Evolutionary conservation across 2,113 vertebrate genomes (phyloP).

Genomic region (Passer montanus): DNA sequence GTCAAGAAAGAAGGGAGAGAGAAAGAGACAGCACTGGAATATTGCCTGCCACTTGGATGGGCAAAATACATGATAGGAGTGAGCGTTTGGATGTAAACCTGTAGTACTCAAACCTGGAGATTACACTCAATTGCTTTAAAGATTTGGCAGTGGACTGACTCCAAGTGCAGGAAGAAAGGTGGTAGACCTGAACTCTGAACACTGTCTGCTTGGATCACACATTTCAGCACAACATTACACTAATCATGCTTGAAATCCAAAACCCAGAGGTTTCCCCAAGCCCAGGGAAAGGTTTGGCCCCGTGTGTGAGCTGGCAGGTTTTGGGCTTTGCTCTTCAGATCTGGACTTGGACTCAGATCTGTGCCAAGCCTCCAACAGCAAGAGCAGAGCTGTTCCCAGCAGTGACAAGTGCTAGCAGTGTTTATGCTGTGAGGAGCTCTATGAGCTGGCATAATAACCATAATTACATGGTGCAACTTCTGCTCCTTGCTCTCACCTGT

Average conservation of each 20-base stretch:
- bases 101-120: not conserved
- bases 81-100: not conserved
- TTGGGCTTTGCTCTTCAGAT: not conserved
- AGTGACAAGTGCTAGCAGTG: not conserved
- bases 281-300: not conserved
- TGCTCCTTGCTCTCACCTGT: conserved; percentile 44
- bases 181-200: not conserved
- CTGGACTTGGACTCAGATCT: not conserved
- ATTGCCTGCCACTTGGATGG: not conserved
- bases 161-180: not conserved
- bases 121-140: not conserved
- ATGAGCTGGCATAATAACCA: conserved; percentile 45
- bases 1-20: not conserved
- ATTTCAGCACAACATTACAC: not conserved
- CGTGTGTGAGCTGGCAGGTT: not conserved
- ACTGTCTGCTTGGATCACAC: not conserved
- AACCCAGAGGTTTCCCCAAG: not conserved
- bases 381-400: not conserved
- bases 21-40: not conserved
- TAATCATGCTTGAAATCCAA: not conserved
- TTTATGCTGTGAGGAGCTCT: conserved; percentile 31
- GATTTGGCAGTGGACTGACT: not conserved
- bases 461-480: conserved; percentile 60
- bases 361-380: not conserved
- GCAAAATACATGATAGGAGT: not conserved